Evolutionary conservation across 1,140 invertebrate genomes (phyloP).

Genomic region (Tyrophagus putrescentiae): DNA sequence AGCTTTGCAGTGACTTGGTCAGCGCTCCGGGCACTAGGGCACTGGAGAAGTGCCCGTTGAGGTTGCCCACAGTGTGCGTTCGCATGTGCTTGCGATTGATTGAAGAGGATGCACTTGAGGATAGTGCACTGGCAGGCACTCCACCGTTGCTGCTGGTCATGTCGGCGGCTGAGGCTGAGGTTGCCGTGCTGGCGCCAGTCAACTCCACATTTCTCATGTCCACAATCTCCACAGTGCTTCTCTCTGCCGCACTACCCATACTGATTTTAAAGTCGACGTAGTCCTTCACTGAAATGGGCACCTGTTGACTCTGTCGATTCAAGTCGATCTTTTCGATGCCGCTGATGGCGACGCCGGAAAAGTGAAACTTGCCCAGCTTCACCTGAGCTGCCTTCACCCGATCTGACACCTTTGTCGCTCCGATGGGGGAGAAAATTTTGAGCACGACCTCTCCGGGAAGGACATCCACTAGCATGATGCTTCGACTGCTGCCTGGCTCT

Average conservation of each 20-base stretch:
- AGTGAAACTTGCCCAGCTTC: neutral
- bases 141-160: neutral
- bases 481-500: neutral
- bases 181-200: neutral
- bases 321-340: conserved; percentile 3
- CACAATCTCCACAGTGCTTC: too few relatives aligned
- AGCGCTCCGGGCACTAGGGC: neutral
- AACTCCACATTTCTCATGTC: neutral
- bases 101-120: too few relatives aligned
- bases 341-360: neutral
- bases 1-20: neutral
- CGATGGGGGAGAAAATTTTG: neutral
- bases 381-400: neutral
- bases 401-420: neutral
- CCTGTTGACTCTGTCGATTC: neutral
- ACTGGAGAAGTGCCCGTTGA: neutral
- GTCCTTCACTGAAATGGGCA: neutral
- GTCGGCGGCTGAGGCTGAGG: neutral
- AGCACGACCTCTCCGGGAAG: neutral
- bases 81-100: neutral
- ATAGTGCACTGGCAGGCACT: too few relatives aligned
- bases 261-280: neutral
- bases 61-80: neutral
- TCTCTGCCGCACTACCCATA: too few relatives aligned
- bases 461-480: neutral